Percentiles rank a stretch among this genome's conserved stretches.
phyloP scores from a whole-genome alignment of 2,888 invertebrate species.

The Lasioglossum zephyrum region DNA sequence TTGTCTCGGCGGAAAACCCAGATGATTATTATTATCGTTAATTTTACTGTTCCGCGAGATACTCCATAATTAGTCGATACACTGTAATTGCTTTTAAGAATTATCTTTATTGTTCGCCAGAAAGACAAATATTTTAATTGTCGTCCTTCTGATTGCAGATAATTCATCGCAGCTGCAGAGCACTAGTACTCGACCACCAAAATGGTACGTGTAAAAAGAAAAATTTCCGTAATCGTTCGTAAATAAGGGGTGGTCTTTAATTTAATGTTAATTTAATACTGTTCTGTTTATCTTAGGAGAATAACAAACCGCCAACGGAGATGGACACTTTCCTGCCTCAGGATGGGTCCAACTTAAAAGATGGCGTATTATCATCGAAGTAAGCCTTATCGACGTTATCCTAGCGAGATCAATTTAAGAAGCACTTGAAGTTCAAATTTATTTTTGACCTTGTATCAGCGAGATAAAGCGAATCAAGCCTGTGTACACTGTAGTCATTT shows the following conservation, averaged over 20 bases:
- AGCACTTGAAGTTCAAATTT: not conserved
- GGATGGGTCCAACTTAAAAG: conserved; percentile 86
- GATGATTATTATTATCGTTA: not conserved
- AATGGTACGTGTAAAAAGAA: conserved; percentile 53
- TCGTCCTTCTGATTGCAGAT: conserved; percentile 52
- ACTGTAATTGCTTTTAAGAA: not conserved
- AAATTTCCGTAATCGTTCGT: not conserved
- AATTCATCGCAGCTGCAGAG: conserved; percentile 1
- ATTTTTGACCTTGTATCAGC: not conserved
- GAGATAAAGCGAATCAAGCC: not conserved
- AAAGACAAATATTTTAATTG: not conserved
- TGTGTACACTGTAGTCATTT: not conserved
- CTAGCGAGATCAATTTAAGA: not conserved
- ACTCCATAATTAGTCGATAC: not conserved
- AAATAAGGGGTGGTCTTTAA: not conserved
- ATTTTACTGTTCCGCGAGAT: not conserved
- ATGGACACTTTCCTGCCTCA: conserved; percentile 92
- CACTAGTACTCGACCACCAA: conserved; percentile 10
- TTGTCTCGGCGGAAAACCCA: not conserved
- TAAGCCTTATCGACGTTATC: conserved; percentile 60
- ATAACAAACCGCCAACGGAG: conserved; percentile 87
- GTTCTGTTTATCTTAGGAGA: conserved; percentile 60
- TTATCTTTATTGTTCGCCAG: not conserved
- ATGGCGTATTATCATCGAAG: conserved; percentile 78
- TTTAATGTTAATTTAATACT: conserved; percentile 16